Evolutionary conservation across 2,888 invertebrate species (phyloP).

Genomic region (Spatulosminthurus flaviceps): DNA sequence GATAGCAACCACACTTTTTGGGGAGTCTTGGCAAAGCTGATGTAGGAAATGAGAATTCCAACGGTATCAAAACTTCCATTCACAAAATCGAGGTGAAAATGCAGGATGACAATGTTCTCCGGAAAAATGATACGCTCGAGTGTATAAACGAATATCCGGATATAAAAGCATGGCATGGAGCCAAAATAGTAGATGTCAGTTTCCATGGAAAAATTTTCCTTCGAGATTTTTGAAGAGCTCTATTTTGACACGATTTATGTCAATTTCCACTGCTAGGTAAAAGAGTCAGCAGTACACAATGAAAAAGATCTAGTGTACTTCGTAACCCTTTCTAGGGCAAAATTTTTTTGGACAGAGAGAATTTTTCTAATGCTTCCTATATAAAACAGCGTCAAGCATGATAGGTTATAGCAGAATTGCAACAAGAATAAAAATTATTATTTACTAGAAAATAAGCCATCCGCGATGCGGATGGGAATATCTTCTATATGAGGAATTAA

Average conservation of each 20-base stretch:
- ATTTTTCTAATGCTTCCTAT: too few relatives aligned
- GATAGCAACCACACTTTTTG: background rate
- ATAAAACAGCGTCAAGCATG: too few relatives aligned
- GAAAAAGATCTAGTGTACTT: too few relatives aligned
- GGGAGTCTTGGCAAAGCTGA: background rate
- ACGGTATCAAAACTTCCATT: slow-evolving; percentile 13
- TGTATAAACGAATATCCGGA: background rate
- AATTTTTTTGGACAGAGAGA: too few relatives aligned
- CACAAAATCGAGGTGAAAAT: slow-evolving; percentile 19
- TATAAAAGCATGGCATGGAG: background rate
- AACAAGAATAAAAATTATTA: too few relatives aligned
- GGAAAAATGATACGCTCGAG: background rate
- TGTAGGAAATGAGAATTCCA: slow-evolving; percentile 21
- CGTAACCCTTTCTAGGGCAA: too few relatives aligned
- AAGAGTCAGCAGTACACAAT: too few relatives aligned
- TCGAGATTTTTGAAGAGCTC: background rate
- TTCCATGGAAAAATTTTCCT: background rate
- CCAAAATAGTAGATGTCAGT: background rate
- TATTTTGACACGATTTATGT: background rate
- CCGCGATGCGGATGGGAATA: too few relatives aligned
- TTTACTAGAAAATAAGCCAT: too few relatives aligned
- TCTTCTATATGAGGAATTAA: too few relatives aligned
- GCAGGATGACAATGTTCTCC: background rate
- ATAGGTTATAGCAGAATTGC: too few relatives aligned
- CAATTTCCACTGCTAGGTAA: too few relatives aligned